Conservation (phyloP, 2,888 invertebrate genomes). For the Heliconius ethilla region DNA sequence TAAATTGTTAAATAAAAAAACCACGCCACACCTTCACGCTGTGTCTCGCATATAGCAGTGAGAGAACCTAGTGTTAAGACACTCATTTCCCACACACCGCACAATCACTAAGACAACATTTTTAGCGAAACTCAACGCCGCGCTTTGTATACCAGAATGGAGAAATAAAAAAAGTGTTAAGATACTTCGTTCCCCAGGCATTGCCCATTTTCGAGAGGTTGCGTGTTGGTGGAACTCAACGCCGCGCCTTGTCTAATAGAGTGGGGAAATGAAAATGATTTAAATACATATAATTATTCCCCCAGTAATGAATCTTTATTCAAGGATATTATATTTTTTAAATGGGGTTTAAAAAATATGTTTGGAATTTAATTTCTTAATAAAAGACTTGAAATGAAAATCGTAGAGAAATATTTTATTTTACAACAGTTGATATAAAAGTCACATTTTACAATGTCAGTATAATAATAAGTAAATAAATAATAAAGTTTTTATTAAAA, state of each 20-base stretch:
- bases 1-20: background rate
- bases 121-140: no score
- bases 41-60: background rate
- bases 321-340: background rate
- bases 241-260: background rate
- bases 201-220: background rate
- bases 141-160: no score
- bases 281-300: background rate
- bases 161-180: no score
- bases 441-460: background rate
- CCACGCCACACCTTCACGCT: background rate
- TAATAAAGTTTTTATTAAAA: slow-evolving; percentile 15
- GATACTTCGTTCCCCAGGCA: no score
- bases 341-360: background rate
- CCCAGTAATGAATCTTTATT: background rate
- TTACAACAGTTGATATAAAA: slow-evolving; percentile 20
- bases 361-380: slow-evolving; percentile 15
- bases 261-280: background rate
- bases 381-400: slow-evolving; percentile 15
- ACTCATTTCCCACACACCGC: no score
- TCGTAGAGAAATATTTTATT: slow-evolving; percentile 7
- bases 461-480: slow-evolving; percentile 7
- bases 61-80: background rate
- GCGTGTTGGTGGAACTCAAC: background rate
- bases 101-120: no score